phyloP scores from a whole-genome alignment of 2,888 invertebrate species.

The Dione vanillae region DNA sequence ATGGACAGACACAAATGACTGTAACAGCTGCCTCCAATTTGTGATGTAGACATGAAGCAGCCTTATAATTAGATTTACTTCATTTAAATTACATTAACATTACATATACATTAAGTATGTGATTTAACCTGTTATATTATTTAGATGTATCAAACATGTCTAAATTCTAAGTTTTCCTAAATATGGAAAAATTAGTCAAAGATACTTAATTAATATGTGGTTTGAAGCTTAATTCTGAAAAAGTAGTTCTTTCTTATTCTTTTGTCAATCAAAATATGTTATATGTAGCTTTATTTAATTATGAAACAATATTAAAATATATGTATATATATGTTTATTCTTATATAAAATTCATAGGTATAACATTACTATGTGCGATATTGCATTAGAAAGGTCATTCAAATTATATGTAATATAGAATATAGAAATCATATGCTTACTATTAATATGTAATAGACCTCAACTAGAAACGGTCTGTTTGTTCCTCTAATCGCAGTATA shows the following conservation, averaged over 20 bases:
- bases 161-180: not conserved
- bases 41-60: not conserved
- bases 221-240: too few relatives aligned
- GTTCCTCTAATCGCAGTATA: constrained; percentile 1
- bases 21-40: constrained; percentile 27
- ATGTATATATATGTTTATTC: too few relatives aligned
- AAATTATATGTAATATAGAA: not conserved
- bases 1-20: constrained; percentile 34
- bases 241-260: too few relatives aligned
- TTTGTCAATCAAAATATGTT: too few relatives aligned
- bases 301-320: too few relatives aligned
- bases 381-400: not conserved
- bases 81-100: not conserved
- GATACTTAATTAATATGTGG: too few relatives aligned
- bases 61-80: not conserved
- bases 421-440: not conserved
- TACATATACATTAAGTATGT: too few relatives aligned
- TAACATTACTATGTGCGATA: constrained; percentile 1
- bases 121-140: not conserved
- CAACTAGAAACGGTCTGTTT: constrained; percentile 4
- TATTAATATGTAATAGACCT: not conserved
- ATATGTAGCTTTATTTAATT: too few relatives aligned
- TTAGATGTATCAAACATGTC: not conserved
- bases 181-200: too few relatives aligned
- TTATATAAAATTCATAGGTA: not conserved